These are phyloP conservation scores for Rosalia funebris DNA, from an alignment of 2,888 invertebrate genomes.

Conservation along the genomic window DNA sequence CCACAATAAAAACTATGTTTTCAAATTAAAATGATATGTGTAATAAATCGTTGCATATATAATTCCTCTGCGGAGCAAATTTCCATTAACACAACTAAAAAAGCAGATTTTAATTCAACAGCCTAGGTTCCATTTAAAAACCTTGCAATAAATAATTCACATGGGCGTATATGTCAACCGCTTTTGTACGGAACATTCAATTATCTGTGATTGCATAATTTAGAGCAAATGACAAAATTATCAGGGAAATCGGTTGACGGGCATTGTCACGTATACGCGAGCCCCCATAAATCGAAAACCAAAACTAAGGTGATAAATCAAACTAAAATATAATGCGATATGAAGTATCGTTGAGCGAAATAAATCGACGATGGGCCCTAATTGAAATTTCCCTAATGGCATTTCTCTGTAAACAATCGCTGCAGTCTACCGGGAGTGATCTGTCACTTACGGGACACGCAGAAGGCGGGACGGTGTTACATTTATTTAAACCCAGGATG, in stretches of 20 bases:
- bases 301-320: slow-evolving; percentile 29
- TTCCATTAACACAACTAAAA: slow-evolving; percentile 31
- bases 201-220: slow-evolving; percentile 47
- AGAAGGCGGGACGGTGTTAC: slow-evolving; percentile 54
- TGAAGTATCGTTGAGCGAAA: slow-evolving; percentile 41
- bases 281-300: slow-evolving; percentile 25
- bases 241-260: slow-evolving; percentile 33
- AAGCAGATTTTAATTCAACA: slow-evolving; percentile 24
- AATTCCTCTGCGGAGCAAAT: slow-evolving; percentile 21
- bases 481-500: slow-evolving; percentile 46
- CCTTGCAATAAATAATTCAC: slow-evolving; percentile 30
- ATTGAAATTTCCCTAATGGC: slow-evolving; percentile 65
- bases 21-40: slow-evolving; percentile 37
- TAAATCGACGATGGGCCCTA: slow-evolving; percentile 52
- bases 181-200: slow-evolving; percentile 42
- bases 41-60: slow-evolving; percentile 25
- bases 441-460: slow-evolving; percentile 62
- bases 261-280: slow-evolving; percentile 33
- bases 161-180: slow-evolving; percentile 28
- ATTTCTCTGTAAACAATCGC: slow-evolving; percentile 63
- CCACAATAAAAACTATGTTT: slow-evolving; percentile 18
- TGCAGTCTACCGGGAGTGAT: slow-evolving; percentile 60
- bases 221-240: slow-evolving; percentile 46
- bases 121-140: slow-evolving; percentile 29
- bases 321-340: slow-evolving; percentile 43